A percentile compares a stretch with the other conserved stretches of the same genome.
Evolutionary conservation across 2,113 vertebrate genomes (phyloP).

Genomic region (Myotis davidii): DNA sequence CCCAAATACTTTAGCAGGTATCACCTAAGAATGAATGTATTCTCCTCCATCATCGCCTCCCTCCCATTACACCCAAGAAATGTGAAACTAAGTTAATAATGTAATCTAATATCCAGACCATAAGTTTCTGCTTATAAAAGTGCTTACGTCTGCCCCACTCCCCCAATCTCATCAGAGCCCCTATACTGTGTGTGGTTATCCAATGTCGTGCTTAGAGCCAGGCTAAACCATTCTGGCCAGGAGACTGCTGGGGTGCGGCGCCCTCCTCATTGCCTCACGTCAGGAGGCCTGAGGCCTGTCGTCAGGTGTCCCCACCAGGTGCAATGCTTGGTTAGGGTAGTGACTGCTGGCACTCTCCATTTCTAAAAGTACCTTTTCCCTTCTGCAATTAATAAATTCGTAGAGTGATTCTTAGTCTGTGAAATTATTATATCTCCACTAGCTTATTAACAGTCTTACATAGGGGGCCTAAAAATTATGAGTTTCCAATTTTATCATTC

Average conservation of each 20-base stretch:
- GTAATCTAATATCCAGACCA: background rate
- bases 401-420: background rate
- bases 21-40: background rate
- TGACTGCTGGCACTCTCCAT: background rate
- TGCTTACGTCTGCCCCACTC: background rate
- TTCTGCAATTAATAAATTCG: background rate
- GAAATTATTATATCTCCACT: background rate
- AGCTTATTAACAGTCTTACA: slow-evolving; percentile 16
- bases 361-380: background rate
- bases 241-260: background rate
- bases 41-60: background rate
- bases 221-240: background rate
- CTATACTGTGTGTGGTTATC: background rate
- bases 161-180: background rate
- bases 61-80: background rate
- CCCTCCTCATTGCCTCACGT: background rate
- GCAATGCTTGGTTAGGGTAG: background rate
- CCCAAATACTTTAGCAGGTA: background rate
- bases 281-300: background rate
- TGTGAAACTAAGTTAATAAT: background rate
- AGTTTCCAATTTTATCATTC: background rate
- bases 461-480: background rate
- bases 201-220: background rate
- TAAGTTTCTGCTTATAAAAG: background rate
- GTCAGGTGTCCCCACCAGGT: background rate